Conservation (phyloP, 2,797 vertebrate genomes). For the Gila robusta region DNA sequence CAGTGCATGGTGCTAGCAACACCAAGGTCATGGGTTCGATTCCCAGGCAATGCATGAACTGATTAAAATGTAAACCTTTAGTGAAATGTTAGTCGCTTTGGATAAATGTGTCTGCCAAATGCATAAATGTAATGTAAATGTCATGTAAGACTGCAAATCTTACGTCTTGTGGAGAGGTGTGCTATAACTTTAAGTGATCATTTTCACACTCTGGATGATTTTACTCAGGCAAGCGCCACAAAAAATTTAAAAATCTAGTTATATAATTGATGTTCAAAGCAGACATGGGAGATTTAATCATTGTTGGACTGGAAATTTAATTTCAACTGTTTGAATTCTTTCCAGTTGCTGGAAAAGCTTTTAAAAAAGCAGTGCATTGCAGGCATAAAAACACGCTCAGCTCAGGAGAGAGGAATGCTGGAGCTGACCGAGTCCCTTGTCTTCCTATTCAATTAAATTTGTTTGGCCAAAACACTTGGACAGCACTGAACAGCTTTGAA, state of each 20-base stretch:
- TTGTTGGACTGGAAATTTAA: conserved; percentile 25
- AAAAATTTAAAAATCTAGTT: conserved; percentile 15
- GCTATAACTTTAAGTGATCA: not conserved
- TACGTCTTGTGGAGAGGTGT: not conserved
- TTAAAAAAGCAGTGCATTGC: not conserved
- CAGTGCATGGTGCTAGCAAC: not conserved
- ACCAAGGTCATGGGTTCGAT: not conserved
- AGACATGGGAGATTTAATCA: conserved; percentile 17
- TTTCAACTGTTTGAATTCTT: conserved; percentile 14
- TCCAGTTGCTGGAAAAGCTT: not conserved
- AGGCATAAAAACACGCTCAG: conserved; percentile 1
- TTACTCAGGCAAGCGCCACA: not conserved
- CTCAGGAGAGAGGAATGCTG: conserved; percentile 14
- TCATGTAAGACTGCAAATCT: not conserved
- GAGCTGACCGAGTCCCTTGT: not conserved
- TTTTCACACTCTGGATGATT: not conserved
- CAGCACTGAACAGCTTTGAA: conserved; percentile 46
- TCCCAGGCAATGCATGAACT: not conserved
- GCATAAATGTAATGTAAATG: not conserved
- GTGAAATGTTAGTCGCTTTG: not conserved
- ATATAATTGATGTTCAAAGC: conserved; percentile 17
- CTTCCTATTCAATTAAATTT: conserved; percentile 48
- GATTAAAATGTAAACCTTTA: not conserved
- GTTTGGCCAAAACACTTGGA: conserved; percentile 21
- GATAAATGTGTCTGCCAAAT: not conserved